These are phyloP conservation scores for Melanotaenia parkinsoni DNA, from an alignment of 2,797 vertebrate species.

Conservation along the genomic window DNA sequence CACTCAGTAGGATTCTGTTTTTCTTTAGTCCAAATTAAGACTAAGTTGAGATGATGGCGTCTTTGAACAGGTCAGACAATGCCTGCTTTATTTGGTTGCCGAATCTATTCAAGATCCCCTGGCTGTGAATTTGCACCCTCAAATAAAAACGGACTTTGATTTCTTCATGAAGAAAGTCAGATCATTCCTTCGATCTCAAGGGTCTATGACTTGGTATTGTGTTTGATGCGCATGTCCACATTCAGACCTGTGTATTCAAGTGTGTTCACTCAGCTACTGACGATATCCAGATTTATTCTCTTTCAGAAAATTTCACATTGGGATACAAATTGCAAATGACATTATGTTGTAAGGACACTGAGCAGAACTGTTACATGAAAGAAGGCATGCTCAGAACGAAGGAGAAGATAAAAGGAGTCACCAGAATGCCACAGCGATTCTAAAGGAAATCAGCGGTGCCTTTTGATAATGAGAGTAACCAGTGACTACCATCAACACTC, in stretches of 20 bases:
- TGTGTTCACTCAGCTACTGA: conserved; percentile 62
- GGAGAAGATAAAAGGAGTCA: conserved; percentile 60
- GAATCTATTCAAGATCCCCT: conserved; percentile 32
- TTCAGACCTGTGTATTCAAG: conserved; percentile 43
- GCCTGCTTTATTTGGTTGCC: conserved; percentile 36
- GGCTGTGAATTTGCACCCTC: conserved; percentile 12
- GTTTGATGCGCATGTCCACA: conserved; percentile 65
- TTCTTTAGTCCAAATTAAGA: conserved; percentile 40
- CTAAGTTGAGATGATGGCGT: conserved; percentile 44
- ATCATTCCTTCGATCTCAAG: conserved; percentile 55
- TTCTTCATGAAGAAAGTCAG: conserved; percentile 69
- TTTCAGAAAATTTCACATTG: conserved; percentile 48
- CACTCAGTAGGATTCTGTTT: conserved; percentile 37
- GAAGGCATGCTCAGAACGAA: conserved; percentile 48
- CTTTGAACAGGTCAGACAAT: conserved; percentile 31
- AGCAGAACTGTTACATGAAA: conserved; percentile 58
- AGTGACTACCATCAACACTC: conserved; percentile 27
- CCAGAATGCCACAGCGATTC: conserved; percentile 61
- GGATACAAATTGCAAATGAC: conserved; percentile 69
- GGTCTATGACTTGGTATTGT: conserved; percentile 58
- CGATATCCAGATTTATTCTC: conserved; percentile 69
- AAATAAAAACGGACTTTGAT: conserved; percentile 49
- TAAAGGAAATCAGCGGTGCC: conserved; percentile 38
- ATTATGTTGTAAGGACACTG: conserved; percentile 61
- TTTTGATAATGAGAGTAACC: conserved; percentile 70